Base-by-base conservation (phyloP, 2,888 invertebrate genomes). In the Catocala nupta region DNA sequence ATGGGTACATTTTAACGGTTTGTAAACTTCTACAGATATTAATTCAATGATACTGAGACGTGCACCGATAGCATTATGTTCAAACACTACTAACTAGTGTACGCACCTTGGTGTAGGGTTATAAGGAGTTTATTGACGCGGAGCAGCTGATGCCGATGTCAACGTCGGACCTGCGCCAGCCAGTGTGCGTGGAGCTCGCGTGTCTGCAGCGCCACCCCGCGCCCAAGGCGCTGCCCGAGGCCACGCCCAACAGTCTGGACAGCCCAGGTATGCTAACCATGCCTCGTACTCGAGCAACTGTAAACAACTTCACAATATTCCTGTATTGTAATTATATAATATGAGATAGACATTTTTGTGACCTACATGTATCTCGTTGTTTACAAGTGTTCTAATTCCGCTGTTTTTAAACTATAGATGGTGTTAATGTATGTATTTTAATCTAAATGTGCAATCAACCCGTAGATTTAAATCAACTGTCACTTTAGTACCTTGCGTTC, bases 121-220 rank as follows among this genome's bases (percentile, higher is more conserved):
- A 97, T 95, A 98, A 97, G 95, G 98, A 98, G 90, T 97, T 97
- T 95, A 97, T 97, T 88, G 98, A 98, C 92, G 97, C 98, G 65
- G 98, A 98, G 94, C 97, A 97, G 88, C 95, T 98, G 82, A 97
- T 98, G 96, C 97, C 98, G 71, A 95, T 97, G 91, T 95, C 97
- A 66, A 97, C 97, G 69, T 97, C 97, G 81, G 98, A 98, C 91
- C 96, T 97, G 90, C 96, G 97, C 73, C 96, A 96, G 85, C 97
- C 97, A 50, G 96, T 98, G 76, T 97, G 97, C 87, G 95, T 97
- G 79, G 97, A 98, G 90, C 96, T 97, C 95, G 96, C 96, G 75
- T 95, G 96, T 70, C 87, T 97, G 73, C 95, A 95, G 80, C 91
- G 95, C n/a, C 95, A 95, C 72, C 89, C 93, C 36, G 95, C 95